phyloP scores from a whole-genome alignment of 2,888 invertebrate genomes.

The Liopterus haemorrhoidalis region DNA sequence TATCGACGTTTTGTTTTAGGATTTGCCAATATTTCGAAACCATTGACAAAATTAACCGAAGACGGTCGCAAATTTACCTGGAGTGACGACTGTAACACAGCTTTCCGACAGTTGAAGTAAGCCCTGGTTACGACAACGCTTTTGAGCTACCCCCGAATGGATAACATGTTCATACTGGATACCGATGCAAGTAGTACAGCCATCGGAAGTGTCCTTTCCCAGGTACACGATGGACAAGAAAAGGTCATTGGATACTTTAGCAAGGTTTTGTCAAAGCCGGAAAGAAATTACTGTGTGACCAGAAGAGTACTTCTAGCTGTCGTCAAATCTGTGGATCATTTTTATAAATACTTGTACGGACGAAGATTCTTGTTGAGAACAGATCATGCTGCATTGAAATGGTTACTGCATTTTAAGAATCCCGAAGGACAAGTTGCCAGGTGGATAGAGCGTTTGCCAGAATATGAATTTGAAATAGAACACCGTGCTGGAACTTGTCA shows the following conservation, averaged over 20 bases:
- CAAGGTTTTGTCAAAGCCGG: conserved; percentile 25
- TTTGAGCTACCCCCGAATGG: too few species aligned
- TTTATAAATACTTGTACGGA: conserved; percentile 36
- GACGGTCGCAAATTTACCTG: not conserved
- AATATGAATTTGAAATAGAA: conserved; percentile 33
- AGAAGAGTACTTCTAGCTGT: conserved; percentile 34
- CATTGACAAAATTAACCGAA: conserved; percentile 14
- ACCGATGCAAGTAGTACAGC: too few species aligned
- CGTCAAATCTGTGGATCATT: conserved; percentile 32
- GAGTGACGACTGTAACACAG: conserved; percentile 1
- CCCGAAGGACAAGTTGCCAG: conserved; percentile 38
- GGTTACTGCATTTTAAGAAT: conserved; percentile 36
- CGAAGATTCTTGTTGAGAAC: conserved; percentile 34
- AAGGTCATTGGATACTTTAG: conserved; percentile 28
- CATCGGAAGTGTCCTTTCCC: conserved; percentile 1
- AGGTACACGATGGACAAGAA: conserved; percentile 24
- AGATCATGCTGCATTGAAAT: conserved; percentile 37
- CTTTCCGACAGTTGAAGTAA: too few species aligned
- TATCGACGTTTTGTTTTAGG: conserved; percentile 29
- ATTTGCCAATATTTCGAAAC: conserved; percentile 29
- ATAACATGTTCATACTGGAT: too few species aligned
- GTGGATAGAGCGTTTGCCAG: conserved; percentile 36
- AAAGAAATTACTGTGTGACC: conserved; percentile 34
- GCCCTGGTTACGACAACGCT: too few species aligned
- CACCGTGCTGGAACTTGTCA: conserved; percentile 30